Evolutionary conservation across 2,113 vertebrate genomes (phyloP), one percentile per base, ranked within the genome.

Genomic region (Stomatorhinus ivindoensis): DNA sequence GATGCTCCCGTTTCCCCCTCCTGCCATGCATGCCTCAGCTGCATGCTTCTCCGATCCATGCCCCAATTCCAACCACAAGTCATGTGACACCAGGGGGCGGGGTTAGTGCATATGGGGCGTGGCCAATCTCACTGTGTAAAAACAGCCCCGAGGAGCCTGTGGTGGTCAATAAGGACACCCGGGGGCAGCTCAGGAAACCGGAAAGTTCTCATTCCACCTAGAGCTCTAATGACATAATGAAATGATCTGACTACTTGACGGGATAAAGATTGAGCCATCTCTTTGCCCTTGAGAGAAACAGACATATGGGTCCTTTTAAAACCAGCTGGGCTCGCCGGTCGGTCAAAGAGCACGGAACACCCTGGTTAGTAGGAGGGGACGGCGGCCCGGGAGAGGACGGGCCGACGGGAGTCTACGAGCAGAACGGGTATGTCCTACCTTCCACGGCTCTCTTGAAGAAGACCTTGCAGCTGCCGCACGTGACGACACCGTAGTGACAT

Each of bases 381-480:
- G 7, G 82, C n/a, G 10, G n/a, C 61, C 35, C 2, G 73, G 73
- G 73, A 42, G 15, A 19, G 73, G 73, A 35, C 73, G 0, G 61
- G 61, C 73, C 42, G 73, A 80, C 35, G 21, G 21, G 3, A 48
- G n/a, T 9, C 42, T 88, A 15, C 11, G 4, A 39, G 24, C 24
- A 44, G 35, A 65, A 10, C 2, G 39, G 19, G n/a, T 42, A 42
- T 19, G 46, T 5, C 92, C 19, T 95, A 99, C 98, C 98, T 99
- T 99, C 98, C 91, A 99, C 98, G 5, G 98, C 98, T 96, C 98
- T 97, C 94, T 99, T 99, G 96, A 99, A 99, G 97, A 99, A 99
- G 91, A 99, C 98, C 93, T 99, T 99, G 95, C 98, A 99, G 97
- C 98, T 99, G 91, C 98, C 98, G 88, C 98, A 99, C 0, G 98